Percentiles rank a stretch among this genome's conserved stretches.
These are phyloP conservation scores for Oceanodroma tethys DNA, from an alignment of 2,113 vertebrate genomes.

Conservation along the genomic window DNA sequence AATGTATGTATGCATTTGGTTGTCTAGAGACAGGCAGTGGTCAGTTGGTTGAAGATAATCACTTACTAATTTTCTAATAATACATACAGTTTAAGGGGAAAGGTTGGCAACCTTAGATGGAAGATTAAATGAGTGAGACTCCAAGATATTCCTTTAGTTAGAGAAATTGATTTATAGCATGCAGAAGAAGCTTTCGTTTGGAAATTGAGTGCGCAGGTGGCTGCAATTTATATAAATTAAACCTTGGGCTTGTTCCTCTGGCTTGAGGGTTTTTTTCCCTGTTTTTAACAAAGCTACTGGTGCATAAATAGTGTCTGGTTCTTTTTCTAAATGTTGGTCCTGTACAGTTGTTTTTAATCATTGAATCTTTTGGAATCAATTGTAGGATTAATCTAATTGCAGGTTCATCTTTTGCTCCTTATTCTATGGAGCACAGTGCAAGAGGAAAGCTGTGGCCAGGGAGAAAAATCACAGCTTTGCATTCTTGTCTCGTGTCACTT, in stretches of 20 bases:
- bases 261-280: background rate
- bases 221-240: slow-evolving; percentile 60
- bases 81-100: background rate
- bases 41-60: background rate
- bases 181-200: slow-evolving; percentile 21
- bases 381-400: background rate
- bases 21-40: background rate
- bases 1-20: background rate
- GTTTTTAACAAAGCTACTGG: slow-evolving; percentile 8
- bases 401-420: background rate
- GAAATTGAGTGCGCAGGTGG: slow-evolving; percentile 9
- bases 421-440: background rate
- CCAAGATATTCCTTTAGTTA: background rate
- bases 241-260: background rate
- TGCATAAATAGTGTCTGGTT: background rate
- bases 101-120: background rate
- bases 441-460: background rate
- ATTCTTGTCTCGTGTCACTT: background rate
- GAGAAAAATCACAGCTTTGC: background rate
- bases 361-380: slow-evolving; percentile 19
- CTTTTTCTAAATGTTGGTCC: background rate
- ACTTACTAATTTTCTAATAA: background rate
- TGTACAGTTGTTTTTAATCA: slow-evolving; percentile 1
- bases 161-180: slow-evolving; percentile 20
- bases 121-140: slow-evolving; percentile 2